These are phyloP conservation scores for Scrobipalpa atriplicella DNA, from an alignment of 2,888 invertebrate species.

Conservation along the genomic window DNA sequence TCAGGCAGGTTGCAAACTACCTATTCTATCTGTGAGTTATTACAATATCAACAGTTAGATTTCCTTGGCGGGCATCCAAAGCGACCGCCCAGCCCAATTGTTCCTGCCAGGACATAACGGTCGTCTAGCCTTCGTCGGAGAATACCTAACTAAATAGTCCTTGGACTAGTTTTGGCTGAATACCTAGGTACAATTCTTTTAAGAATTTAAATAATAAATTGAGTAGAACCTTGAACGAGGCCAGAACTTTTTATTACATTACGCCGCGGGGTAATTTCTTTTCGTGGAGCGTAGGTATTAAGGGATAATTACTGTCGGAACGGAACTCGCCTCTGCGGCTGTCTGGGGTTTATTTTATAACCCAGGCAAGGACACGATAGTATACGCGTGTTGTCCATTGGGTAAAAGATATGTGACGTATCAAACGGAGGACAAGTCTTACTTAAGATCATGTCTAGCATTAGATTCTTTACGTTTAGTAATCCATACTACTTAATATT, in stretches of 20 bases:
- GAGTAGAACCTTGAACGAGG: background rate
- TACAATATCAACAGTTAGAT: conserved; percentile 4
- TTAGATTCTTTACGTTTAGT: too few species aligned
- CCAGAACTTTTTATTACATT: background rate
- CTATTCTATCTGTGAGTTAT: background rate
- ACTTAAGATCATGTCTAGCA: too few species aligned
- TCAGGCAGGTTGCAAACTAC: background rate
- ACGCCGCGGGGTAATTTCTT: conserved; percentile 7
- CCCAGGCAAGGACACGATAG: conserved; percentile 1
- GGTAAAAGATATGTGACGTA: too few species aligned
- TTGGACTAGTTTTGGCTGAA: too few species aligned
- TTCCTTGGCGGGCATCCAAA: conserved; percentile 11
- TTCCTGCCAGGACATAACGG: conserved; percentile 12
- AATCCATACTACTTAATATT: too few species aligned
- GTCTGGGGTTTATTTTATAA: background rate
- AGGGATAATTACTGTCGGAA: conserved; percentile 17
- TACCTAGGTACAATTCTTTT: too few species aligned
- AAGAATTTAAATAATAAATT: too few species aligned
- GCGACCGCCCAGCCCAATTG: conserved; percentile 15
- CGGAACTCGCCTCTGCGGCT: background rate
- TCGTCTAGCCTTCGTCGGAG: too few species aligned
- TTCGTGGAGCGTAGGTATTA: background rate
- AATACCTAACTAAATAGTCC: background rate
- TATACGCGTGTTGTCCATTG: background rate
- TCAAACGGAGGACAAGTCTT: too few species aligned